Evolutionary conservation across 2,113 vertebrate genomes (phyloP), one percentile per base, ranked within the genome.

Genomic region (Sinocyclocheilus grahami): DNA sequence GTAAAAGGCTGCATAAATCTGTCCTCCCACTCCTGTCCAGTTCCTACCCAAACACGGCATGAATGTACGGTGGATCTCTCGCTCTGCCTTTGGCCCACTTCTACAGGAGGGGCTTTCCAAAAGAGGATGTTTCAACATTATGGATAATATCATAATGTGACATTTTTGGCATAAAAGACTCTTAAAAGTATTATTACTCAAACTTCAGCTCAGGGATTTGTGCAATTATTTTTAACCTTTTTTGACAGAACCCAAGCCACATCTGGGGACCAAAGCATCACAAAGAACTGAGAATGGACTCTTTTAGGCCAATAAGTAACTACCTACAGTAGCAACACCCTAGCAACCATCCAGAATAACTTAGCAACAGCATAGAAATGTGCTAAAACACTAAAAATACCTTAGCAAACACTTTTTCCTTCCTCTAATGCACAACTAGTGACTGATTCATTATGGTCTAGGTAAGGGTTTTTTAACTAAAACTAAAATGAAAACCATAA

Each of bases 1-100:
- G 81, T 78, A 75, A 79, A 88, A 86, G 67, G 46, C 67, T 46
- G 67, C 78, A 86, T 83, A 80, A 82, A 76, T 30, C 46, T 80
- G 76, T 78, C 85, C 85, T 84, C 75, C 65, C 24, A 80, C 74
- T 74, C 24, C 51, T 60, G 71, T 78, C 83, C 42, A 60, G 14
- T 71, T 82, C 10, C 63, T 53, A 12, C 69, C 51, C 42, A 82
- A 78, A 84, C 85, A 84, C 22, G n/a, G 24, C 22, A 82, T 39
- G 22, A 82, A 85, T 60, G 78, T n/a, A 46, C 14, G 46, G 27
- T 81, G 55, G 55, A 62, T 48, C 7, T 46, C 37, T 46, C 13
- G 4, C 58, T 67, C 39, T 82, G 58, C 79, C 58, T 63, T 14
- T 48, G 37, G 55, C 42, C 77, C 11, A 46, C 16, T 63, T 82